Conservation (phyloP, 2,888 invertebrate species). For the Cosmorhoe ocellata region DNA sequence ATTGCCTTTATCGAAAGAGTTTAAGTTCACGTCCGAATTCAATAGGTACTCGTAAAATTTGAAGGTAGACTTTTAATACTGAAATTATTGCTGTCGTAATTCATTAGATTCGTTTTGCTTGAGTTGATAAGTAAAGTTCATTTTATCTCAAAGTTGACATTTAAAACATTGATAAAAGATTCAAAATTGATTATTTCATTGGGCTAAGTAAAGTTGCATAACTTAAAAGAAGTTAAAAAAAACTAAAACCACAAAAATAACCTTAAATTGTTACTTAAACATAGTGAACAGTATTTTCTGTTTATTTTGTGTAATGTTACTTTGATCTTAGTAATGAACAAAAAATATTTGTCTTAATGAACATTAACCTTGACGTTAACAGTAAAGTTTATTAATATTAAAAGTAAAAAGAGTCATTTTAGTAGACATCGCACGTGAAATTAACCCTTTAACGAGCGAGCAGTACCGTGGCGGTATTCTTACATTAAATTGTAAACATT, state of each 20-base stretch:
- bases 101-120: constrained; percentile 13
- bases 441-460: constrained; percentile 69
- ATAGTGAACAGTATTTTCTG: too few relatives aligned
- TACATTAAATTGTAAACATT: constrained; percentile 79
- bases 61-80: constrained; percentile 38
- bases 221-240: too few relatives aligned
- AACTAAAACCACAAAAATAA: too few relatives aligned
- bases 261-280: too few relatives aligned
- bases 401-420: constrained; percentile 62
- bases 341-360: background rate
- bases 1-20: constrained; percentile 71
- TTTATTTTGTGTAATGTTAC: too few relatives aligned
- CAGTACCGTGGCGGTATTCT: constrained; percentile 57
- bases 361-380: constrained; percentile 35
- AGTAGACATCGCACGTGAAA: constrained; percentile 56
- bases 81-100: constrained; percentile 38
- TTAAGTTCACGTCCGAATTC: constrained; percentile 54
- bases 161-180: too few relatives aligned
- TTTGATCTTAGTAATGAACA: background rate
- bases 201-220: too few relatives aligned
- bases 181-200: too few relatives aligned
- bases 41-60: constrained; percentile 55
- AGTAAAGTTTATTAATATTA: constrained; percentile 62
- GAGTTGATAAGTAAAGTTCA: background rate
- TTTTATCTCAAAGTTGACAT: too few relatives aligned